Conservation (phyloP, 2,797 vertebrate species). For the Rhabdomys pumilio region DNA sequence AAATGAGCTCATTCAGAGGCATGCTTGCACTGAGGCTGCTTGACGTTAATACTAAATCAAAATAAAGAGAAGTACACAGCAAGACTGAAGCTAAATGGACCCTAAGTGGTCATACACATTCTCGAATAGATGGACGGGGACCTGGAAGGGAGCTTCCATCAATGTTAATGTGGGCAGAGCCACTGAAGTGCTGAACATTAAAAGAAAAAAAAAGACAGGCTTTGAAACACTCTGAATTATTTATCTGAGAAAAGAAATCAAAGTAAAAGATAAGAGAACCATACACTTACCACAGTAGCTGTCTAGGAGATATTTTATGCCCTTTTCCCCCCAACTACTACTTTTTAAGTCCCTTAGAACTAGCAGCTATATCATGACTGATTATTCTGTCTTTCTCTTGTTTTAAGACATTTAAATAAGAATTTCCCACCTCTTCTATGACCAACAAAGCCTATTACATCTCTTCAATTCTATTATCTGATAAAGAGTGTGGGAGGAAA, state of each 20-base stretch:
- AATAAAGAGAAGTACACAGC: constrained; percentile 57
- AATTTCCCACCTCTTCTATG: constrained; percentile 59
- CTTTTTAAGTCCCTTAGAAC: constrained; percentile 69
- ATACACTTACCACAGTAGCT: constrained; percentile 19
- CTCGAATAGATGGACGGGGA: background rate
- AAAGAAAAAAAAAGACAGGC: constrained; percentile 60
- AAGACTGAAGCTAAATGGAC: constrained; percentile 69
- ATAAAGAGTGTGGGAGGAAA: background rate
- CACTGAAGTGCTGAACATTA: constrained; percentile 53
- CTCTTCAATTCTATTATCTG: constrained; percentile 52
- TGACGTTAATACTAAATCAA: constrained; percentile 56
- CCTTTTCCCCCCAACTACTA: background rate
- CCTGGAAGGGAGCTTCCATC: constrained; percentile 48
- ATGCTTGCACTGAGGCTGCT: constrained; percentile 30
- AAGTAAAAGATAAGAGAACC: constrained; percentile 78
- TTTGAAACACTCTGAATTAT: constrained; percentile 82
- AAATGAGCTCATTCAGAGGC: constrained; percentile 44
- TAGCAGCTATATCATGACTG: background rate
- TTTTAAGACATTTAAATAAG: constrained; percentile 76
- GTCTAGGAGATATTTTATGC: constrained; percentile 64
- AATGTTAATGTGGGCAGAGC: constrained; percentile 53
- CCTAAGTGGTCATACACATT: constrained; percentile 63
- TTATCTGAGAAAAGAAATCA: constrained; percentile 83
- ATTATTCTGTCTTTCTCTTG: constrained; percentile 19
- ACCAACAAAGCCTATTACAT: constrained; percentile 43